Percentiles rank a stretch among this genome's conserved stretches.
Conservation (phyloP, 2,888 invertebrate genomes). For the Ametastegia equiseti region DNA sequence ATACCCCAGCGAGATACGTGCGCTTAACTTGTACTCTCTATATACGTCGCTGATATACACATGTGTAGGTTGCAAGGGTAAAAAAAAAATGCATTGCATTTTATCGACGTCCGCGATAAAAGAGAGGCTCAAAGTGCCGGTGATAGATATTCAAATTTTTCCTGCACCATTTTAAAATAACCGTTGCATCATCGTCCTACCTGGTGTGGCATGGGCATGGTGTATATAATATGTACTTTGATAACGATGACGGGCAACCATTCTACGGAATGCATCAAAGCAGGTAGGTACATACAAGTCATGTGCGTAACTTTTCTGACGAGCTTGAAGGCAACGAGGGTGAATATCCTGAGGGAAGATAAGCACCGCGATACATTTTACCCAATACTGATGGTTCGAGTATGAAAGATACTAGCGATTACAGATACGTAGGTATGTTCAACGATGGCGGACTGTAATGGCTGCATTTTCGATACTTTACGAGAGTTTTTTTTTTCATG, state of each 20-base stretch:
- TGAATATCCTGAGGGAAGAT: slow-evolving; percentile 1
- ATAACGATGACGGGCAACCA: slow-evolving; percentile 38
- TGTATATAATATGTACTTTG: too few species aligned
- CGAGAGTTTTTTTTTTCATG: neutral
- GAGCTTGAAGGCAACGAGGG: neutral
- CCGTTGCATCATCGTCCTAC: slow-evolving; percentile 22
- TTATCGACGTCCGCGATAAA: slow-evolving; percentile 23
- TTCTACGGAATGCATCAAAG: slow-evolving; percentile 14
- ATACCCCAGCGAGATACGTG: neutral
- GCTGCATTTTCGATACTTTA: neutral
- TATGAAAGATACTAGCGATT: neutral
- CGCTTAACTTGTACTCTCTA: neutral
- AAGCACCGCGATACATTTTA: neutral
- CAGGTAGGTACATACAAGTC: neutral
- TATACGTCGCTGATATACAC: neutral
- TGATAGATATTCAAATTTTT: slow-evolving; percentile 38
- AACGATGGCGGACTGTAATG: neutral
- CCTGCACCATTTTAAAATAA: slow-evolving; percentile 19
- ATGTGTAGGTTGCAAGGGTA: neutral
- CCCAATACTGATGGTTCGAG: neutral
- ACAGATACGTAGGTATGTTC: neutral
- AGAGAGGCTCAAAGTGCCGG: slow-evolving; percentile 17
- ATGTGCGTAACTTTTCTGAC: slow-evolving; percentile 7
- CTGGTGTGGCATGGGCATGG: too few species aligned
- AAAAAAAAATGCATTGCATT: slow-evolving; percentile 39